A percentile compares a stretch with the other conserved stretches of the same genome.
Evolutionary conservation across 2,113 vertebrate species (phyloP).

Genomic region (Myxocyprinus asiaticus): DNA sequence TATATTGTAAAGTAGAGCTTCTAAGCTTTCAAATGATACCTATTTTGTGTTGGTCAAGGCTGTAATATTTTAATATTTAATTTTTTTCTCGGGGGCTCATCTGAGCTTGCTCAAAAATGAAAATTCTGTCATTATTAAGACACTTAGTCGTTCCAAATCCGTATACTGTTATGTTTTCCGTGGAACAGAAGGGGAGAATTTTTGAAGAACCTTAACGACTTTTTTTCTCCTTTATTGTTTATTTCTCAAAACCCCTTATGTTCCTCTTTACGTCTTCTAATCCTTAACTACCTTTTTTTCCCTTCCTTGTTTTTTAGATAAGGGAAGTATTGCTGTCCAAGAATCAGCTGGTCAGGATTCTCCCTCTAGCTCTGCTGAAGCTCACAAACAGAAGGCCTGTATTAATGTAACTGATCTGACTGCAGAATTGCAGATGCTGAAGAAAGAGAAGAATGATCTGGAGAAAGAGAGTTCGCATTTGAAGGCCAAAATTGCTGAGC

Average conservation of each 20-base stretch:
- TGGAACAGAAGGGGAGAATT: no score
- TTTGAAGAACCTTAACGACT: no score
- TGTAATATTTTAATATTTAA: no score
- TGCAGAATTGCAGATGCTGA: slow-evolving; percentile 36
- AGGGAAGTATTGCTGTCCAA: not conserved
- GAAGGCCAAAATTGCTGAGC: slow-evolving; percentile 27
- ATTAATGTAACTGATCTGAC: slow-evolving; percentile 42
- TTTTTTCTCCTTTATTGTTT: not conserved
- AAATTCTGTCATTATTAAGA: no score
- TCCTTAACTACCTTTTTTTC: not conserved
- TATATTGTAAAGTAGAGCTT: no score
- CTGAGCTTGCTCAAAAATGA: no score
- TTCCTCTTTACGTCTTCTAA: not conserved
- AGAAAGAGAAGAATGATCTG: slow-evolving; percentile 58
- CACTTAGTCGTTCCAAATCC: no score
- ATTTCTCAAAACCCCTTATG: not conserved
- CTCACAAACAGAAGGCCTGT: slow-evolving; percentile 46
- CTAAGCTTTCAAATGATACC: no score
- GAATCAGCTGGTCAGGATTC: not conserved
- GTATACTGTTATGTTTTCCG: no score
- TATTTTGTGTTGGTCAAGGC: no score
- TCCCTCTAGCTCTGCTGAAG: not conserved
- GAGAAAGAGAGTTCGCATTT: slow-evolving; percentile 32
- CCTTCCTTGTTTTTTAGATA: not conserved
- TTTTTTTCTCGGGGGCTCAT: no score